Percentiles rank a stretch among this genome's conserved stretches.
Evolutionary conservation across 2,888 invertebrate species (phyloP).

Genomic region (Drosophila aldrichi): DNA sequence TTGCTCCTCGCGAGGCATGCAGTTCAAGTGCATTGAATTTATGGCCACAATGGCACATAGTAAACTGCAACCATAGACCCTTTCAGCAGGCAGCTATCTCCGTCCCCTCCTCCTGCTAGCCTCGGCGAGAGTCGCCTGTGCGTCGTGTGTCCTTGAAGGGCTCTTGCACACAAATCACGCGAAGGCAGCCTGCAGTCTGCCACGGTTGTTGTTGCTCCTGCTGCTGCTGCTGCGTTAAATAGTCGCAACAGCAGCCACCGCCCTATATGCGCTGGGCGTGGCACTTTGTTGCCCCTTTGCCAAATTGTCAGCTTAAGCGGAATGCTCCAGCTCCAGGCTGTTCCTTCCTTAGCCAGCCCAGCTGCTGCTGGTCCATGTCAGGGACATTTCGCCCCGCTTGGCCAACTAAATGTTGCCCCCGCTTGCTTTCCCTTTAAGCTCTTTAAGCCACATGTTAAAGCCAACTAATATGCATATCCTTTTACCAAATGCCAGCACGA

Average conservation of each 20-base stretch:
- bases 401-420: conserved; percentile 2
- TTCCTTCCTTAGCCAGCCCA: not conserved
- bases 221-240: conserved; percentile 18
- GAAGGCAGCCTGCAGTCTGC: conserved; percentile 19
- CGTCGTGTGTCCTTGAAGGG: conserved; percentile 25
- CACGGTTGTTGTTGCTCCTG: conserved; percentile 1
- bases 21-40: conserved; percentile 53
- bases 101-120: not conserved
- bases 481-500: not conserved
- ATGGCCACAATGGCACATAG: conserved; percentile 27
- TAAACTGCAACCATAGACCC: conserved; percentile 4
- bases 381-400: not conserved
- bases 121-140: conserved; percentile 1
- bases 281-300: conserved; percentile 1
- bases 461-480: not conserved
- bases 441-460: conserved; percentile 6
- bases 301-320: conserved; percentile 8
- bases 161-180: conserved; percentile 37
- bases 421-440: not conserved
- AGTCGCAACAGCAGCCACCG: not conserved
- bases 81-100: not conserved
- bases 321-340: not conserved
- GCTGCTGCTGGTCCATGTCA: not conserved
- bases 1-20: conserved; percentile 7
- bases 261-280: not conserved